Evolutionary conservation across 2,888 invertebrate species (phyloP).

Genomic region (Morpho deidamia): DNA sequence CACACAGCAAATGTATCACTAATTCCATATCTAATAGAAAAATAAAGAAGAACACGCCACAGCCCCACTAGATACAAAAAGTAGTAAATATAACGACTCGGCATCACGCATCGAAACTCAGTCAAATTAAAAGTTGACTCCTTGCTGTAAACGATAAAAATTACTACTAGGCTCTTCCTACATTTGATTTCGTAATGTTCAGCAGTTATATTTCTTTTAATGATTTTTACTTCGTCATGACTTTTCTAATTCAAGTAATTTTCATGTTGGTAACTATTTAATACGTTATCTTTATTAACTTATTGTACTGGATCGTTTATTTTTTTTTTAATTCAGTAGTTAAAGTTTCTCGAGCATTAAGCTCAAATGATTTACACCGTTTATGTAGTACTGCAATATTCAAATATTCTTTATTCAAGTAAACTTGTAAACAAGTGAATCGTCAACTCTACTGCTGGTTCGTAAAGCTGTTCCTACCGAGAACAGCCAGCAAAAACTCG

Average conservation of each 20-base stretch:
- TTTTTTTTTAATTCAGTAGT: background rate
- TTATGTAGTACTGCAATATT: too few species aligned
- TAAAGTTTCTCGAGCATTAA: too few species aligned
- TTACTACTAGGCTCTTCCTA: slow-evolving; percentile 55
- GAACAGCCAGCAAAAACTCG: too few species aligned
- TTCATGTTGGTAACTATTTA: background rate
- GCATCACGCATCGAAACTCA: slow-evolving; percentile 71
- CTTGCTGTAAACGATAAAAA: slow-evolving; percentile 70
- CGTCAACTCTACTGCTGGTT: too few species aligned
- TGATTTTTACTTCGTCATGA: slow-evolving; percentile 16
- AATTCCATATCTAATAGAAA: slow-evolving; percentile 11
- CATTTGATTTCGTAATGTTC: slow-evolving; percentile 38
- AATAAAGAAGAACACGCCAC: slow-evolving; percentile 42
- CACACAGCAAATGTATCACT: too few species aligned
- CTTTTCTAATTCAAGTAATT: slow-evolving; percentile 2
- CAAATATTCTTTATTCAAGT: too few species aligned
- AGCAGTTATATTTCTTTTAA: slow-evolving; percentile 24
- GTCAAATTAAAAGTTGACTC: slow-evolving; percentile 74
- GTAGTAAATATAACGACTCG: slow-evolving; percentile 66
- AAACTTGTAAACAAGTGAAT: too few species aligned
- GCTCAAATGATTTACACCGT: too few species aligned
- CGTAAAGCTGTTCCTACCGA: too few species aligned
- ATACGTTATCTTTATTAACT: background rate
- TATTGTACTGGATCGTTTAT: background rate
- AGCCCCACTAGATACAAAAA: slow-evolving; percentile 59